A percentile compares a stretch with the other conserved stretches of the same genome.
Conservation (phyloP, 2,113 vertebrate genomes). For the Emydura subglobosa region DNA sequence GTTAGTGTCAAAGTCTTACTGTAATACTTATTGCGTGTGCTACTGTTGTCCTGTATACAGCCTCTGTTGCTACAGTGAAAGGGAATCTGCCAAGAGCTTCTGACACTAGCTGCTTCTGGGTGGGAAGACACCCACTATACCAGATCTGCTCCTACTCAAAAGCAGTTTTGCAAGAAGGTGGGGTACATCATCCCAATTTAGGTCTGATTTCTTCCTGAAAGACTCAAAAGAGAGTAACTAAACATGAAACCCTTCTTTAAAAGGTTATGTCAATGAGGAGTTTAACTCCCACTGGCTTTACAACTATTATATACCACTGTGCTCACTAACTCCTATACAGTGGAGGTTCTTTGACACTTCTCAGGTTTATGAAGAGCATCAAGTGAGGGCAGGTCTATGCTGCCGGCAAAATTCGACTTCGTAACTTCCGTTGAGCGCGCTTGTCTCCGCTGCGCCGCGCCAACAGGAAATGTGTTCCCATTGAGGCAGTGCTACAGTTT, state of each 20-base stretch:
- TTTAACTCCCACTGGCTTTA: background rate
- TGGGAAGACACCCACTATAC: background rate
- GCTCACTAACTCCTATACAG: background rate
- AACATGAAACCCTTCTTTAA: background rate
- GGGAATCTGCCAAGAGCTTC: background rate
- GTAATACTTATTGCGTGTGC: background rate
- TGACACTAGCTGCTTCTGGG: background rate
- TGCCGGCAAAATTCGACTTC: no score
- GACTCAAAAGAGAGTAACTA: background rate
- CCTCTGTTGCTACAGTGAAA: background rate
- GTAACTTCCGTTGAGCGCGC: no score
- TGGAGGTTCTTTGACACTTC: background rate
- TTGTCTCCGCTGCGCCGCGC: no score
- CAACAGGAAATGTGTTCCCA: no score
- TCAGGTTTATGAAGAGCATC: background rate
- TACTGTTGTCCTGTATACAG: background rate
- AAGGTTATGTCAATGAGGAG: background rate
- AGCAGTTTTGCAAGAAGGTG: background rate
- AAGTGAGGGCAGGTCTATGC: background rate
- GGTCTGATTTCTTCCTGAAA: background rate
- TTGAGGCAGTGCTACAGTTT: no score
- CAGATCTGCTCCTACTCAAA: background rate
- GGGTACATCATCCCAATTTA: background rate
- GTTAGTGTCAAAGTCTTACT: background rate
- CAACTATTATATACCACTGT: no score